Evolutionary conservation across 2,113 vertebrate genomes (phyloP).

Genomic region (Elephantulus edwardii): DNA sequence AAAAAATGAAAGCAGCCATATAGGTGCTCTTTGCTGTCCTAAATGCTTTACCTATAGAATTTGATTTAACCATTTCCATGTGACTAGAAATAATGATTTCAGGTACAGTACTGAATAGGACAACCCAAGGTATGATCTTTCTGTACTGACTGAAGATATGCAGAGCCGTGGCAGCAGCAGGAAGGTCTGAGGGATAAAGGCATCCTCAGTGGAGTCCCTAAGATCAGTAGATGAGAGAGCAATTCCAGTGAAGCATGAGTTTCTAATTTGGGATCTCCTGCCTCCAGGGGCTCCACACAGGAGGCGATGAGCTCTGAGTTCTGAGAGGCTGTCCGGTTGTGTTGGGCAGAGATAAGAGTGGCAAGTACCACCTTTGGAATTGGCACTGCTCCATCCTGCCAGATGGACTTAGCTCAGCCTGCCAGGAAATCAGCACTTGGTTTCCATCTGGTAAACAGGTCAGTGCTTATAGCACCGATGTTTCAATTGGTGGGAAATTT

Average conservation of each 20-base stretch:
- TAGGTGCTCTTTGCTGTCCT: too few relatives aligned
- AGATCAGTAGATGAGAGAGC: neutral
- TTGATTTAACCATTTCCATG: neutral
- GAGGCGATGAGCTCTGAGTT: neutral
- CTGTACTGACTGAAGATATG: neutral
- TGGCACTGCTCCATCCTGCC: neutral
- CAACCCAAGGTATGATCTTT: neutral
- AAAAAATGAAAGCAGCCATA: neutral
- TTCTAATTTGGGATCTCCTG: slow-evolving; percentile 49
- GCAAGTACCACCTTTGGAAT: neutral
- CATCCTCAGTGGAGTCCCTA: neutral
- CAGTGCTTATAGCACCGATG: neutral
- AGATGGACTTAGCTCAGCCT: slow-evolving; percentile 49
- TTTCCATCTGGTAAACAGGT: neutral
- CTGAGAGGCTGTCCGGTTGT: neutral
- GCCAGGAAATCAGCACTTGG: neutral
- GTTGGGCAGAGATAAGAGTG: neutral
- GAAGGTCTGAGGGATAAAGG: neutral
- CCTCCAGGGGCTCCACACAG: neutral
- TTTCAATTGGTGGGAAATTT: neutral
- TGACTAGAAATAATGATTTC: neutral
- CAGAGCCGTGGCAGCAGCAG: neutral
- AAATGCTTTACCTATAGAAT: neutral
- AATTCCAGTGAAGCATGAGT: neutral
- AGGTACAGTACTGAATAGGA: neutral